phyloP scores from a whole-genome alignment of 1,140 invertebrate genomes.

The Condylostylus longicornis region DNA sequence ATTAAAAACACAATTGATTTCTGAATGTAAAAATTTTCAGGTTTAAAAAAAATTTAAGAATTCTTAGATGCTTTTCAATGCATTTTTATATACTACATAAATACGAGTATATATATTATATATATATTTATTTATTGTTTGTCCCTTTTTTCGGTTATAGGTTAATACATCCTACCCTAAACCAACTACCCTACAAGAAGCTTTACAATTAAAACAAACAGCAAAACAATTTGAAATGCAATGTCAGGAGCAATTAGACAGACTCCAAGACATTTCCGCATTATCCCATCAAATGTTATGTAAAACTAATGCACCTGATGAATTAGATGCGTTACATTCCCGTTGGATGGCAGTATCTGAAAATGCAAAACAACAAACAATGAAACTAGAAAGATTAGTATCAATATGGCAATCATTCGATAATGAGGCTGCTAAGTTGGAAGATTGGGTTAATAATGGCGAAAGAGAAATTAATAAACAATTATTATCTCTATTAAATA shows the following conservation, averaged over 20 bases:
- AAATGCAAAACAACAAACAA: slow-evolving; percentile 51
- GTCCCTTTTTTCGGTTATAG: no score
- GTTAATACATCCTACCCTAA: slow-evolving; percentile 54
- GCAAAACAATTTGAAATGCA: slow-evolving; percentile 54
- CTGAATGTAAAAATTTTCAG: no score
- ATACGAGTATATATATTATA: no score
- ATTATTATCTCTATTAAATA: slow-evolving; percentile 42
- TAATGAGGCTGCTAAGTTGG: slow-evolving; percentile 49
- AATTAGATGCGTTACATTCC: slow-evolving; percentile 65
- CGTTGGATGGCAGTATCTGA: slow-evolving; percentile 64
- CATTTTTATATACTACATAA: no score
- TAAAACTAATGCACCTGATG: slow-evolving; percentile 57
- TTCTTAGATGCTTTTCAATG: no score
- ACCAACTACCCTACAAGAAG: slow-evolving; percentile 63
- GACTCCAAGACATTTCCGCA: slow-evolving; percentile 52
- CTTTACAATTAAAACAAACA: slow-evolving; percentile 53
- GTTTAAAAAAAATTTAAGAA: no score
- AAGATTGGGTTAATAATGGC: slow-evolving; percentile 53
- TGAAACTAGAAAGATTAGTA: slow-evolving; percentile 63
- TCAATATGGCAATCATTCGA: slow-evolving; percentile 67
- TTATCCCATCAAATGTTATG: slow-evolving; percentile 57
- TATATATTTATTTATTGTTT: no score
- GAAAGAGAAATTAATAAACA: slow-evolving; percentile 42
- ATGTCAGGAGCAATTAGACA: slow-evolving; percentile 58
- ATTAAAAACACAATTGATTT: no score